A percentile compares a stretch with the other conserved stretches of the same genome.
Conservation (phyloP, 2,113 vertebrate species). For the Pleuronectes platessa region DNA sequence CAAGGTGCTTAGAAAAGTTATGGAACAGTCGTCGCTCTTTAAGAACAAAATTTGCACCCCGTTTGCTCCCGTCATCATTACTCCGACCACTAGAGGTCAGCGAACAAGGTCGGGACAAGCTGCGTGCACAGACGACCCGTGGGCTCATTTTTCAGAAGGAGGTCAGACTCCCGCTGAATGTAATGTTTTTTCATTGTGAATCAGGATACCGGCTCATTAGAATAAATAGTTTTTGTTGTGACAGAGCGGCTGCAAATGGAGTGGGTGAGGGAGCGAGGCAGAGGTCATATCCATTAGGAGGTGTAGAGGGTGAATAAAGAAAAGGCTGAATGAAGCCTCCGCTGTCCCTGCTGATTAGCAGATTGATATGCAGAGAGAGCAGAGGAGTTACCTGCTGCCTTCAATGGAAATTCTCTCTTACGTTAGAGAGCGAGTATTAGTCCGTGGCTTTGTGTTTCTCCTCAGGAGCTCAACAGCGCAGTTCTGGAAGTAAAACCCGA, state of each 20-base stretch:
- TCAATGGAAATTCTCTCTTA: slow-evolving; percentile 40
- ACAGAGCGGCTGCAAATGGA: slow-evolving; percentile 35
- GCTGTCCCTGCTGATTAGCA: slow-evolving; percentile 60
- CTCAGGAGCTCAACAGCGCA: not conserved
- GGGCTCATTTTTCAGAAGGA: not conserved
- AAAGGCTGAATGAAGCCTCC: slow-evolving; percentile 57
- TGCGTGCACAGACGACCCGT: not conserved
- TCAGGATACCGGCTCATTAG: slow-evolving; percentile 42
- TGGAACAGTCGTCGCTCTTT: not conserved
- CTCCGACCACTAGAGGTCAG: slow-evolving; percentile 1
- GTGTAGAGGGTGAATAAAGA: slow-evolving; percentile 58
- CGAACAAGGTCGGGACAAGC: not conserved
- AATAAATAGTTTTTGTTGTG: slow-evolving; percentile 49
- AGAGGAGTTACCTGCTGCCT: slow-evolving; percentile 48
- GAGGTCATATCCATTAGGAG: slow-evolving; percentile 71
- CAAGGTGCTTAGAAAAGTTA: not conserved
- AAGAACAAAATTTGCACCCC: not conserved
- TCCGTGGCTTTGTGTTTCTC: slow-evolving; percentile 19
- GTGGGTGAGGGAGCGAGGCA: slow-evolving; percentile 26
- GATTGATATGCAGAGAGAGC: slow-evolving; percentile 63
- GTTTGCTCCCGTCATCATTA: not conserved
- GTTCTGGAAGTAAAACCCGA: no score
- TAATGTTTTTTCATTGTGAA: slow-evolving; percentile 35
- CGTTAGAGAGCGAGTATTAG: not conserved
- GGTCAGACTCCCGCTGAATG: slow-evolving; percentile 3